Percentiles rank a stretch among this genome's conserved stretches.
Evolutionary conservation across 2,797 vertebrate genomes (phyloP).

Genomic region (Crocidura indochinensis): DNA sequence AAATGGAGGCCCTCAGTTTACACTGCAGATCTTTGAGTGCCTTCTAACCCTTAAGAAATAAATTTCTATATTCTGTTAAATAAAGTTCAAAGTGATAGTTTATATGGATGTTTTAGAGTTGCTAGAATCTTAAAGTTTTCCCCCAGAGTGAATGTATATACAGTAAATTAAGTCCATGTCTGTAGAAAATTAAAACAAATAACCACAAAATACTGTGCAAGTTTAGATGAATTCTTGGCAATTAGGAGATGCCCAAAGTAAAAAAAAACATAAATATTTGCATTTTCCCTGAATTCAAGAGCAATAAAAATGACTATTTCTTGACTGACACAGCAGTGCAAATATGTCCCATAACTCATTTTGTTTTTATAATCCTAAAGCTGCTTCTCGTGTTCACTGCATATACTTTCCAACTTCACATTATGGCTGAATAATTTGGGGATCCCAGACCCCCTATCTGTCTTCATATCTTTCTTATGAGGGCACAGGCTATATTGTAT

Average conservation of each 20-base stretch:
- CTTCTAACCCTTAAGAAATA: background rate
- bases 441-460: background rate
- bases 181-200: slow-evolving; percentile 50
- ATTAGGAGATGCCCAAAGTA: slow-evolving; percentile 39
- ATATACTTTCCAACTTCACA: background rate
- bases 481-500: background rate
- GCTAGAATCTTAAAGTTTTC: background rate
- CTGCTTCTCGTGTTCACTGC: accelerated
- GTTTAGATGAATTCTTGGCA: slow-evolving; percentile 10
- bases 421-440: background rate
- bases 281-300: slow-evolving; percentile 24
- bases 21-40: too few relatives aligned
- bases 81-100: background rate
- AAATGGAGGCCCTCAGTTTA: too few relatives aligned
- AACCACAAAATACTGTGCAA: background rate
- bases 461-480: background rate
- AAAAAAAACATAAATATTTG: slow-evolving; percentile 57
- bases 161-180: background rate
- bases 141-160: background rate
- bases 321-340: background rate
- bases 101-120: background rate
- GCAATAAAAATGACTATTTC: background rate
- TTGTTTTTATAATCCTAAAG: background rate
- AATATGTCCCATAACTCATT: background rate
- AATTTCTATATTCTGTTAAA: slow-evolving; percentile 17